These are phyloP conservation scores for Denticeps clupeoides DNA, from an alignment of 2,797 vertebrate genomes.

Conservation along the genomic window DNA sequence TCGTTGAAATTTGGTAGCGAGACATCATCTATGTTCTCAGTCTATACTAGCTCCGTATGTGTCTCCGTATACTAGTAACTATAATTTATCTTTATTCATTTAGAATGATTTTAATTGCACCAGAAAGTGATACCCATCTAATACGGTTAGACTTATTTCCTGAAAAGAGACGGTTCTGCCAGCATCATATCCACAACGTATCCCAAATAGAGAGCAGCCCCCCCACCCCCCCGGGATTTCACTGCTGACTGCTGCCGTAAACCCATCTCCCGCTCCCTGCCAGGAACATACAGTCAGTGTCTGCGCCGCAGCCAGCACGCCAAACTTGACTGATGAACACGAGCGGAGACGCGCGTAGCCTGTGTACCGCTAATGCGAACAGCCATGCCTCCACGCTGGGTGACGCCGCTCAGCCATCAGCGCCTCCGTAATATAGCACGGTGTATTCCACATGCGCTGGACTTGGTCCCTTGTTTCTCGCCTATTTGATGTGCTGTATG, in stretches of 20 bases:
- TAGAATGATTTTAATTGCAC: neutral
- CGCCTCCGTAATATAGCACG: neutral
- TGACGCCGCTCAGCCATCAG: slow-evolving; percentile 4
- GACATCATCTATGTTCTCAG: slow-evolving; percentile 2
- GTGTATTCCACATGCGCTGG: too few species aligned
- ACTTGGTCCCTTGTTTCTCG: too few species aligned
- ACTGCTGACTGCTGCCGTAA: slow-evolving; percentile 33
- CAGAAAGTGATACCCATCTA: neutral
- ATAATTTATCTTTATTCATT: neutral
- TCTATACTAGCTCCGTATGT: too few species aligned
- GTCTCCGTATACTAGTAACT: neutral
- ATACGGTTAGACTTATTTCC: too few species aligned
- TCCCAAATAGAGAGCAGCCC: slow-evolving; percentile 35
- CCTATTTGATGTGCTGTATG: too few species aligned
- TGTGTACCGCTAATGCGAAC: slow-evolving; percentile 24
- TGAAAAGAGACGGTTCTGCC: slow-evolving; percentile 43
- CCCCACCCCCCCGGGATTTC: slow-evolving; percentile 44
- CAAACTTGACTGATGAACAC: slow-evolving; percentile 22
- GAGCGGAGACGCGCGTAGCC: slow-evolving; percentile 21
- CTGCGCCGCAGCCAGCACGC: slow-evolving; percentile 23
- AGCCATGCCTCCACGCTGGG: slow-evolving; percentile 25
- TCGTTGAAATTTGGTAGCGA: neutral
- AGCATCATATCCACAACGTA: slow-evolving; percentile 42
- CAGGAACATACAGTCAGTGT: neutral
- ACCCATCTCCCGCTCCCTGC: slow-evolving; percentile 2